Evolutionary conservation across 1,140 invertebrate genomes (phyloP).

Genomic region (Goniozus legneri): DNA sequence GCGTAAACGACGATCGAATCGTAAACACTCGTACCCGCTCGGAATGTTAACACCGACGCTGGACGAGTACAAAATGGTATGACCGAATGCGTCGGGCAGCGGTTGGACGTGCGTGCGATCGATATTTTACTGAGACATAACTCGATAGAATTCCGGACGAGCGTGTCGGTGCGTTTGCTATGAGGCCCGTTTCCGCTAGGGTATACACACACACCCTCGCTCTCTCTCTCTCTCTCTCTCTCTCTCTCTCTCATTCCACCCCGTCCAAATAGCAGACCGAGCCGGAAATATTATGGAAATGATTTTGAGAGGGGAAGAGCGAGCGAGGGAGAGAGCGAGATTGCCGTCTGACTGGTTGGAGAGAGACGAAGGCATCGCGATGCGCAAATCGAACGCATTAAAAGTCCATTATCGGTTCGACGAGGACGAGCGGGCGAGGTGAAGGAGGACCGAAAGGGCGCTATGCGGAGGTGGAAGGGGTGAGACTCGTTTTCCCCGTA

Average conservation of each 20-base stretch:
- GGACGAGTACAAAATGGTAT: too few species aligned
- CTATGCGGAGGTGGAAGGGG: too few species aligned
- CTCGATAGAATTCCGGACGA: slow-evolving; percentile 32
- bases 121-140: slow-evolving; percentile 35
- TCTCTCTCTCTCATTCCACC: neutral
- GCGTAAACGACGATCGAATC: too few species aligned
- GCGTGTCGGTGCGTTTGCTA: slow-evolving; percentile 7
- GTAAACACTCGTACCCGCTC: too few species aligned
- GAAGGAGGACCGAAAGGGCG: neutral
- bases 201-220: slow-evolving; percentile 1
- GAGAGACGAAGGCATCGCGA: slow-evolving; percentile 14
- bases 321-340: neutral
- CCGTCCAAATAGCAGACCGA: neutral
- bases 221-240: neutral
- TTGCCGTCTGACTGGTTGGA: neutral
- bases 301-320: neutral
- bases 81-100: too few species aligned
- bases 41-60: too few species aligned
- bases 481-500: too few species aligned
- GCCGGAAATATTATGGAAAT: slow-evolving; percentile 29
- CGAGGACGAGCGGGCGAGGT: slow-evolving; percentile 9
- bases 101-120: too few species aligned
- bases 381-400: slow-evolving; percentile 32
- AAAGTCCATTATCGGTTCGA: slow-evolving; percentile 30
- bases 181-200: slow-evolving; percentile 9